Evolutionary conservation across 2,888 invertebrate genomes (phyloP).

Genomic region (Pteria penguin): DNA sequence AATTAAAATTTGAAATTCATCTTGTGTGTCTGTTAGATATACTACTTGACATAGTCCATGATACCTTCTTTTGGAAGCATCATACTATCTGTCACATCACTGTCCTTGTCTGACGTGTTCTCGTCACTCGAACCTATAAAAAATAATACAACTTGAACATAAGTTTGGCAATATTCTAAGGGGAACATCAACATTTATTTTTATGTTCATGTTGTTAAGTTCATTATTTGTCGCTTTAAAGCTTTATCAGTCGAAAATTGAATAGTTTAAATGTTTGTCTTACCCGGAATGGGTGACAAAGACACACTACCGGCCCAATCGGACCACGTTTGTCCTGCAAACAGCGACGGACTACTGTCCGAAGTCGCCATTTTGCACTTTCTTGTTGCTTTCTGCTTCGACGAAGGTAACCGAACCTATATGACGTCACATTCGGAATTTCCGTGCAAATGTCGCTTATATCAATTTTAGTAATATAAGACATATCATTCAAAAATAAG

Average conservation of each 20-base stretch:
- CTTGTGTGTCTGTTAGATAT: too few species aligned
- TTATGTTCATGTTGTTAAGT: not conserved
- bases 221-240: not conserved
- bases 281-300: conserved; percentile 67
- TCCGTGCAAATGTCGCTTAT: conserved; percentile 49
- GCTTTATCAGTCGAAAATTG: too few species aligned
- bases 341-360: conserved; percentile 80
- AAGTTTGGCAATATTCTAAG: too few species aligned
- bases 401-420: conserved; percentile 71
- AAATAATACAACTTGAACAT: not conserved
- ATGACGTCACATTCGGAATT: conserved; percentile 76
- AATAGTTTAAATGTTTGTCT: conserved; percentile 29
- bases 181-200: too few species aligned
- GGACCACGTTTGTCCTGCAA: conserved; percentile 79
- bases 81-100: conserved; percentile 71
- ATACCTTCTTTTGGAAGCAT: conserved; percentile 74
- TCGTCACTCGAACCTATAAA: conserved; percentile 59
- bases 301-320: conserved; percentile 76
- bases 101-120: conserved; percentile 48
- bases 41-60: not conserved
- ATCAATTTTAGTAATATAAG: conserved; percentile 12
- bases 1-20: too few species aligned
- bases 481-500: too few species aligned
- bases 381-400: conserved; percentile 78
- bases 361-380: conserved; percentile 80